These are phyloP conservation scores for Oncorhynchus keta DNA, from an alignment of 2,113 vertebrate genomes.

Conservation along the genomic window DNA sequence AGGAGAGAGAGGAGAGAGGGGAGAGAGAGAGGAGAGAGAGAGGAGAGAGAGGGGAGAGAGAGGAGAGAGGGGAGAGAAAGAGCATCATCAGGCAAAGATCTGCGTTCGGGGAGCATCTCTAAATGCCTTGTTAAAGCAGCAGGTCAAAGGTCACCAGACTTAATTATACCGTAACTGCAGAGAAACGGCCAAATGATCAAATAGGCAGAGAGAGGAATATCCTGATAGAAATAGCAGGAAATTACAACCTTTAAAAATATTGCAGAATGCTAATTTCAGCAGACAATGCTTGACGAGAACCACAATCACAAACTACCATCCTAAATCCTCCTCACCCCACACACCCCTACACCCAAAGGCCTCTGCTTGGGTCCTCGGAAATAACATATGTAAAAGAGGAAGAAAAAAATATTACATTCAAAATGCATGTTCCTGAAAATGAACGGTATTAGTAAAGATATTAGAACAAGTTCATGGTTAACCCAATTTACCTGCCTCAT, in stretches of 20 bases:
- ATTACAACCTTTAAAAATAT: constrained; percentile 92
- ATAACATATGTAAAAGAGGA: constrained; percentile 13
- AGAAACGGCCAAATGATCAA: constrained; percentile 90
- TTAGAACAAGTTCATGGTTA: too few relatives aligned
- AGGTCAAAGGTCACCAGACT: constrained; percentile 89
- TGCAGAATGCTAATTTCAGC: constrained; percentile 77
- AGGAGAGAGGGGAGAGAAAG: constrained; percentile 46
- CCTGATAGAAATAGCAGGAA: constrained; percentile 89
- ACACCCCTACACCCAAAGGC: constrained; percentile 79
- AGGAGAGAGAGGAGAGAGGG: too few relatives aligned
- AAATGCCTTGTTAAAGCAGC: constrained; percentile 87
- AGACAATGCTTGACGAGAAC: background rate
- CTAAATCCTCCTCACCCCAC: constrained; percentile 78
- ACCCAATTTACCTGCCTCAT: too few relatives aligned
- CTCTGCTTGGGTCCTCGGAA: constrained; percentile 80
- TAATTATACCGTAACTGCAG: constrained; percentile 94
- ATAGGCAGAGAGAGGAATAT: constrained; percentile 76
- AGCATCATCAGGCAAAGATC: constrained; percentile 78
- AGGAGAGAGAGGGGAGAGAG: constrained; percentile 40
- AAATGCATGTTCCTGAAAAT: too few relatives aligned
- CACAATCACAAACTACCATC: background rate
- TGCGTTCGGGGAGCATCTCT: constrained; percentile 84
- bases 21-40: accelerated
- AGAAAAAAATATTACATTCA: too few relatives aligned
- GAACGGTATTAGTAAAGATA: too few relatives aligned